Conservation (phyloP, 2,888 invertebrate species). For the Pristionchus entomophagus region DNA sequence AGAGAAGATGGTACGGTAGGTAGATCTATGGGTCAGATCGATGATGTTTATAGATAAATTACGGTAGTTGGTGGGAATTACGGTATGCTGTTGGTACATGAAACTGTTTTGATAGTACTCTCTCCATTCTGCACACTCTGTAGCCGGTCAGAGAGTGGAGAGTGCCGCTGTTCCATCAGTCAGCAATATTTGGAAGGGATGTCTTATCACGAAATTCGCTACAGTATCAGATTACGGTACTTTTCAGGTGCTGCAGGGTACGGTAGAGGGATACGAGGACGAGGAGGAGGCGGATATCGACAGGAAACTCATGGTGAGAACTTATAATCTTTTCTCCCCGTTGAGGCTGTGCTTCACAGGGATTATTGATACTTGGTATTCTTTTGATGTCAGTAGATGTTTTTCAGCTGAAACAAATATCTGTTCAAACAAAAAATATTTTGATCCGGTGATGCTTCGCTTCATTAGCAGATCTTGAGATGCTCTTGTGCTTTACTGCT, state of each 20-base stretch:
- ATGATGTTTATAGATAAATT: neutral
- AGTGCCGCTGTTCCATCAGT: too few species aligned
- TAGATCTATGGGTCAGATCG: too few species aligned
- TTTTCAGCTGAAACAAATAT: too few species aligned
- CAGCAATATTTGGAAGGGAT: neutral
- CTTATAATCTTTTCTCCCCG: too few species aligned
- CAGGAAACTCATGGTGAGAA: conserved; percentile 45
- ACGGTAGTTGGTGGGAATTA: neutral
- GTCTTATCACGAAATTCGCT: neutral
- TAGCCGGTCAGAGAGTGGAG: too few species aligned
- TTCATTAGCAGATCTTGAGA: neutral
- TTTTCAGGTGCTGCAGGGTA: conserved; percentile 50
- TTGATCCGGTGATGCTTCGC: neutral
- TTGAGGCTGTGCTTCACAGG: too few species aligned
- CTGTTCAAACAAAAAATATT: neutral
- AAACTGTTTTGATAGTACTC: too few species aligned
- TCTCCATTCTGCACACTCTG: too few species aligned
- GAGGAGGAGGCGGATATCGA: conserved; percentile 60
- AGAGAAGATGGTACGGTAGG: conserved; percentile 42
- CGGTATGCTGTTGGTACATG: neutral
- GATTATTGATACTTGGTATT: too few species aligned
- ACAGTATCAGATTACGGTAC: neutral
- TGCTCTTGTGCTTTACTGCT: neutral
- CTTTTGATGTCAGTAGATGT: too few species aligned
- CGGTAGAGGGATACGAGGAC: conserved; percentile 61